Base-by-base conservation (phyloP, 2,888 invertebrate species). In the Andrena chrysosceles region DNA sequence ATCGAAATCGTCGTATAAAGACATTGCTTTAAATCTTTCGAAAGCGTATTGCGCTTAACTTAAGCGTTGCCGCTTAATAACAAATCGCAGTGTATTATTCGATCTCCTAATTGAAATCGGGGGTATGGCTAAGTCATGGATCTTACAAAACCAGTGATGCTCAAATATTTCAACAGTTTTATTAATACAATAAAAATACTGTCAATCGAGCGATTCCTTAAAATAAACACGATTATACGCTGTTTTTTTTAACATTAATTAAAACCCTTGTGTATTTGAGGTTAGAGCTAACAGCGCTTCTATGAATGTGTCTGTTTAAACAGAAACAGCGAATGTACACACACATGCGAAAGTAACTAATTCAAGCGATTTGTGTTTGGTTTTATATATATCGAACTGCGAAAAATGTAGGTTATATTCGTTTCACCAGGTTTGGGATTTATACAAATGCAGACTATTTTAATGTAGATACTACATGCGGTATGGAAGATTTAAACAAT, bases 1-100 rank as follows among this genome's bases (percentile, higher is more conserved):
- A 93, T 98, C 98, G 89, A 98, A 96, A 95, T 98, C 98, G 93
- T 98, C 98, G 93, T 98, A 98, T 0, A 98, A 94, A 68, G 98
- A 98, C 98, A 98, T 98, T 91, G 93, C 95, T 2, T 26, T n/a
- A 8, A 33, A 83, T 52, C 70, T 54, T 63, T 79, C 5, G 1
- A 42, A 5, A 8, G 33, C 16, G 74, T 26, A 6, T 60, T 23
- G 49, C 42, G 42, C 26, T 68, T n/a, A 56, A 54, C 20, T 2
- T 16, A 20, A 35, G 49, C 59, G 20, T 33, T 48, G 8, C 29
- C 31, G 0, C 16, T 20, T 56, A 10, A 1, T 20, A 26, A 67
- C 13, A 42, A 16, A 16, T 78, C 6, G 48, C 35, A 10, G 4
- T 42, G 26, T 66, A 59, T 54, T 33, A 6, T 31, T 48, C 31